A percentile compares a stretch with the other conserved stretches of the same genome.
Conservation (phyloP, 2,888 invertebrate genomes). For the Xanthia icteritia region DNA sequence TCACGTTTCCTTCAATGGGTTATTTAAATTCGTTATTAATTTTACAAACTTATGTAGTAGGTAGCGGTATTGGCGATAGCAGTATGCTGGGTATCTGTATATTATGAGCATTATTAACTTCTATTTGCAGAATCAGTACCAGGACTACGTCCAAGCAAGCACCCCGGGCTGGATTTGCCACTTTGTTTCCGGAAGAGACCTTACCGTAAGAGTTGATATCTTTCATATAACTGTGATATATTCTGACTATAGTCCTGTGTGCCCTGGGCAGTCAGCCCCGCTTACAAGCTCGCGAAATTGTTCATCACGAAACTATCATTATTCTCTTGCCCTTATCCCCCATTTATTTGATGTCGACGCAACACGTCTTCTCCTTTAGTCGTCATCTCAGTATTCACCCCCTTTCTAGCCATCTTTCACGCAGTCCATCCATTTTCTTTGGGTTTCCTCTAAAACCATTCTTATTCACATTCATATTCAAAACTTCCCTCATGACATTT, state of each 20-base stretch:
- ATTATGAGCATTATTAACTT: background rate
- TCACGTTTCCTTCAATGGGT: background rate
- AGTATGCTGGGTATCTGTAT: no score
- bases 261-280: no score
- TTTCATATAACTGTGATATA: background rate
- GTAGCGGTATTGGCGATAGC: no score
- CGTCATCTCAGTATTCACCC: background rate
- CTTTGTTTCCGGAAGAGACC: conserved; percentile 43
- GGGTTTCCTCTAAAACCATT: no score
- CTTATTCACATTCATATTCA: background rate
- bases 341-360: background rate
- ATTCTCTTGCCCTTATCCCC: background rate
- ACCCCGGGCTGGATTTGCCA: background rate
- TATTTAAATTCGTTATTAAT: background rate
- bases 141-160: background rate
- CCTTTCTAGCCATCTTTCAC: background rate
- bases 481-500: background rate
- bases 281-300: background rate
- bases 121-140: conserved; percentile 27
- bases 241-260: background rate
- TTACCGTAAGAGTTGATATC: conserved; percentile 35
- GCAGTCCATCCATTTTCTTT: background rate
- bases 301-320: background rate
- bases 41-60: background rate
- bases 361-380: background rate